These are phyloP conservation scores for Ondatra zibethicus DNA, from an alignment of 2,113 vertebrate genomes.

Conservation along the genomic window DNA sequence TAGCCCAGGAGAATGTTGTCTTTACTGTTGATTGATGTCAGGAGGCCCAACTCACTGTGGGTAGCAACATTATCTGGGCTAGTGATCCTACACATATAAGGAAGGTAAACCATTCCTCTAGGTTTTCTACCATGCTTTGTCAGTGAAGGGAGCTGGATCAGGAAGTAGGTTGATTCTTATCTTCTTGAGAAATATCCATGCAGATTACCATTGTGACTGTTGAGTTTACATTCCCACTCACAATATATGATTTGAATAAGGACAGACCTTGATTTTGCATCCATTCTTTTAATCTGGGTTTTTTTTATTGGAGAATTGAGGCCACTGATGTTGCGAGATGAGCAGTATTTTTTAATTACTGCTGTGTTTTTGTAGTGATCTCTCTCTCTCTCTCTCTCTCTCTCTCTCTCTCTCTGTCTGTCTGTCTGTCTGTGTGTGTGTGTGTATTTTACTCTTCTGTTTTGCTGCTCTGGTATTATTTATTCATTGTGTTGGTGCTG, in stretches of 20 bases:
- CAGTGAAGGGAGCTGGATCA: background rate
- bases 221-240: background rate
- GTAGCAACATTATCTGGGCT: background rate
- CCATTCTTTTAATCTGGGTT: background rate
- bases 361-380: background rate
- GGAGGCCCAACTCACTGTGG: background rate
- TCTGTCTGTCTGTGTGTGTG: too few species aligned
- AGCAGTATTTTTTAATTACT: background rate
- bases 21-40: background rate
- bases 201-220: background rate
- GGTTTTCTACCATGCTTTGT: background rate
- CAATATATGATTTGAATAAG: background rate
- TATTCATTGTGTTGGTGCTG: background rate
- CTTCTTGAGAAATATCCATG: background rate
- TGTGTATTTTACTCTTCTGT: background rate
- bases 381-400: background rate
- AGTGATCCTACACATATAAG: background rate
- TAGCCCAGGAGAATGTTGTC: background rate
- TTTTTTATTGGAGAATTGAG: background rate
- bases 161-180: background rate
- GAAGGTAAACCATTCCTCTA: background rate
- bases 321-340: background rate
- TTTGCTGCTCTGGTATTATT: background rate
- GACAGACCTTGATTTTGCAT: background rate
- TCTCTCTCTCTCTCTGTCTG: too few species aligned